These are phyloP conservation scores for Orientallactaga sibirica DNA, from an alignment of 2,797 vertebrate genomes.

Conservation along the genomic window DNA sequence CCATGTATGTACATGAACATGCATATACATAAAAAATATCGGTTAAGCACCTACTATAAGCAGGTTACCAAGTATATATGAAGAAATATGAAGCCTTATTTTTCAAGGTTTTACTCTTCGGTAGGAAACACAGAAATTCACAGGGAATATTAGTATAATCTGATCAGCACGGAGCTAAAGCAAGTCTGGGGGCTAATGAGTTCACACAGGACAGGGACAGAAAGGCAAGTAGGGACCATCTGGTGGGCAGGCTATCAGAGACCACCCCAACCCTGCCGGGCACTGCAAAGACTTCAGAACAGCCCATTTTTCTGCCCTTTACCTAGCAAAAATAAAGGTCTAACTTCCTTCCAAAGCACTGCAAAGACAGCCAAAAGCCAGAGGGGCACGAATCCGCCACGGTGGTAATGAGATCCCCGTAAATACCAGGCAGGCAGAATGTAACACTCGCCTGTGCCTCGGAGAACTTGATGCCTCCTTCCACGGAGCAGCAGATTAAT, in stretches of 20 bases:
- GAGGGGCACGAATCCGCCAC: fast-evolving
- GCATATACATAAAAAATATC: too few relatives aligned
- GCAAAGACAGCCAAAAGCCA: neutral
- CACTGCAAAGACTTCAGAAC: neutral
- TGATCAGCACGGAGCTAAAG: neutral
- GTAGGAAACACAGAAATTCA: neutral
- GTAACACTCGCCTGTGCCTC: slow-evolving; percentile 7
- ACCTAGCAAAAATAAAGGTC: neutral
- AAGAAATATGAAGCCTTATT: neutral
- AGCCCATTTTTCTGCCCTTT: neutral
- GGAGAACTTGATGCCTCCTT: slow-evolving; percentile 38
- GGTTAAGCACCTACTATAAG: neutral
- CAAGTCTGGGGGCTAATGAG: neutral
- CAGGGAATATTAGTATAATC: neutral
- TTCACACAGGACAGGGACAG: neutral
- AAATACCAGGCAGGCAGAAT: slow-evolving; percentile 11
- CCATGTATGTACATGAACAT: too few relatives aligned
- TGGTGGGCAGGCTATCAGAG: neutral
- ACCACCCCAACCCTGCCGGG: neutral
- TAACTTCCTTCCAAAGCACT: neutral
- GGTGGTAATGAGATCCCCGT: neutral
- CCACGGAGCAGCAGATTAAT: neutral
- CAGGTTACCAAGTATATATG: neutral
- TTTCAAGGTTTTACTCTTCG: neutral
- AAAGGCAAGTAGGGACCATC: neutral